Evolutionary conservation across 2,797 vertebrate species (phyloP), one percentile per base, ranked within the genome.

Genomic region (Channallabes apus): DNA sequence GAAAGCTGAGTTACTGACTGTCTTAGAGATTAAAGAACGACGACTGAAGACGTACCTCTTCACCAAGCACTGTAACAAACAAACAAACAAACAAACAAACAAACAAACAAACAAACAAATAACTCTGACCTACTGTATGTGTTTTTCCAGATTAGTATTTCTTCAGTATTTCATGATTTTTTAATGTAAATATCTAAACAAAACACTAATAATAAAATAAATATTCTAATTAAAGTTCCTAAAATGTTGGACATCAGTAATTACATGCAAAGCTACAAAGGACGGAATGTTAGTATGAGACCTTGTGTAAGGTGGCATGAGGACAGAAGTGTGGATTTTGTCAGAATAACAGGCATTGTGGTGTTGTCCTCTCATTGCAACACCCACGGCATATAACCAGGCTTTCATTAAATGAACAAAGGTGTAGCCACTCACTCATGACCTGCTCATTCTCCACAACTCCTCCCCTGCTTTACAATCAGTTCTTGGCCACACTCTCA

Each of bases 31-130:
- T 46, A 11, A 46, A 46, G 9, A 80, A 64, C 6, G 35, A 46
- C 46, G 61, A 20, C 61, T 51, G 38, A 80, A 80, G 41, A 79
- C 22, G 22, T 79, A 79, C 32, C 35, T 38, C 73, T 76, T 76
- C 73, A 76, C 15, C 3, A 76, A 56, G n/a, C 46, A 54, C 68
- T 69, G 3, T 38, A 41, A 71, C 6, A 35, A 18, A 1, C 5
- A 32, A 61, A 24, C 22, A 22, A 61, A 32, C 9, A 32, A 29
- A 29, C n/a, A 29, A 65, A 29, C 24, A 11, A 27, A 64, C 24
- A 64, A 64, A 27, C 22, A n/a, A 64, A 62, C 18, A 24, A 61
- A 61, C 3, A 64, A 12, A 27, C 24, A 27, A 27, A n/a, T 14
- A 59, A 35, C 29, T 11, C 29, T 77, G 12, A 32, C 29, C 73